phyloP scores from a whole-genome alignment of 2,113 vertebrate genomes.

The Hippopotamus amphibius region DNA sequence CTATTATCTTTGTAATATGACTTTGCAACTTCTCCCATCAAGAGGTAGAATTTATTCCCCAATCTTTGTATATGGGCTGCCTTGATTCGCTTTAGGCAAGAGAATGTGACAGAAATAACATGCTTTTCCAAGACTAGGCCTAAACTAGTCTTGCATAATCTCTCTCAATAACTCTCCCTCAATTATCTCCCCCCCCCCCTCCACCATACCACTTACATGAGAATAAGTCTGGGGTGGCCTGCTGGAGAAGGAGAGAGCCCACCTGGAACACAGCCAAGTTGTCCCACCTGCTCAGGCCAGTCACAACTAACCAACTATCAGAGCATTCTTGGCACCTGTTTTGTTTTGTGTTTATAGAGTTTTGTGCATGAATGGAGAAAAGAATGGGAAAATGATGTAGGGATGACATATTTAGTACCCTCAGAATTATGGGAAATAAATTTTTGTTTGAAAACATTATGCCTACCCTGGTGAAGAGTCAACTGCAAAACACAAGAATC shows the following conservation, averaged over 20 bases:
- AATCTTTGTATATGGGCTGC: background rate
- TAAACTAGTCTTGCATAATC: background rate
- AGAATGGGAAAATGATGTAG: background rate
- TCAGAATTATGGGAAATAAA: background rate
- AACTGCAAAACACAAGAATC: background rate
- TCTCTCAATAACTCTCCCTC: background rate
- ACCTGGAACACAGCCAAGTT: background rate
- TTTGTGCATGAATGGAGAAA: background rate
- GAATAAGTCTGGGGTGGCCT: background rate
- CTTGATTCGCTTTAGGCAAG: background rate
- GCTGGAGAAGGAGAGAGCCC: background rate
- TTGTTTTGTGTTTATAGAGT: background rate
- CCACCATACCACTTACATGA: background rate
- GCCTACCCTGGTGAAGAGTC: background rate
- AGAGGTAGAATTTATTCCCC: background rate
- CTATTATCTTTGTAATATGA: background rate
- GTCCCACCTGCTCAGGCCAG: background rate
- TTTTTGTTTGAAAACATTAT: constrained; percentile 1
- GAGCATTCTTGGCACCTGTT: background rate
- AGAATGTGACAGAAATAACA: background rate
- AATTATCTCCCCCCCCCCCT: background rate
- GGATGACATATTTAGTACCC: background rate
- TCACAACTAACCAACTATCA: background rate
- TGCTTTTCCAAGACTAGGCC: background rate
- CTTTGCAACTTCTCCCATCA: background rate